Conservation (phyloP, 23 tunicate genomes). For the Oikopleura albicans region DNA sequence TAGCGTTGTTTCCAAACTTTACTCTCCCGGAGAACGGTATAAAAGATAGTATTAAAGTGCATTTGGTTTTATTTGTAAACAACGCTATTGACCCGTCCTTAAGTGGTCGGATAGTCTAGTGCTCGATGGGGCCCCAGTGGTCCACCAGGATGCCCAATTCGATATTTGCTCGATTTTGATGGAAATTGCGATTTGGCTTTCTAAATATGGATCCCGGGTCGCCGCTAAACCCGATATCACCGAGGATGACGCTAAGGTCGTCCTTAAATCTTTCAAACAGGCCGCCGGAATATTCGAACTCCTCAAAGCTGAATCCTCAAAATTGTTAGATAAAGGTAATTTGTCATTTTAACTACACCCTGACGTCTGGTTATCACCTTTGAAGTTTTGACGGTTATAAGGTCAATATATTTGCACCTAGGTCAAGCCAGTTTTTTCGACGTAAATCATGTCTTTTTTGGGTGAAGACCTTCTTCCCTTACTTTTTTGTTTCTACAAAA, state of each 20-base stretch:
- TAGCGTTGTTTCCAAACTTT: no score
- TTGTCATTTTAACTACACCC: no score
- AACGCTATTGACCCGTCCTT: no score
- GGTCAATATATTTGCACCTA: no score
- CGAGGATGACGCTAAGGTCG: conserved; percentile 77
- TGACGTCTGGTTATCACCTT: no score
- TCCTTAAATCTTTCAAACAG: conserved; percentile 45
- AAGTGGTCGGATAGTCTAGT: not conserved
- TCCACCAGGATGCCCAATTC: conserved; percentile 38
- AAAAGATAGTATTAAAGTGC: no score
- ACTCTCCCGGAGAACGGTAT: no score
- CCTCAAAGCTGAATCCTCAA: not conserved
- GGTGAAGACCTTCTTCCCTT: no score
- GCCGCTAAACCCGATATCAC: conserved; percentile 57
- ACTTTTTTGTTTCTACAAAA: no score
- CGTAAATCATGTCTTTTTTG: no score
- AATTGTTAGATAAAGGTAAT: not conserved
- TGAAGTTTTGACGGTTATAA: no score
- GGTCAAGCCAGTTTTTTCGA: not conserved
- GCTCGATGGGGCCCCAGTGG: not conserved
- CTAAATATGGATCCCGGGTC: conserved; percentile 57
- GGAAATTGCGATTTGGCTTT: conserved; percentile 63
- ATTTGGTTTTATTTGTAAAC: no score
- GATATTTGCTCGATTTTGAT: conserved; percentile 64
- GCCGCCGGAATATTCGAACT: conserved; percentile 86